Conservation (phyloP, 2,797 vertebrate species). For the Rhadinocentrus ornatus region DNA sequence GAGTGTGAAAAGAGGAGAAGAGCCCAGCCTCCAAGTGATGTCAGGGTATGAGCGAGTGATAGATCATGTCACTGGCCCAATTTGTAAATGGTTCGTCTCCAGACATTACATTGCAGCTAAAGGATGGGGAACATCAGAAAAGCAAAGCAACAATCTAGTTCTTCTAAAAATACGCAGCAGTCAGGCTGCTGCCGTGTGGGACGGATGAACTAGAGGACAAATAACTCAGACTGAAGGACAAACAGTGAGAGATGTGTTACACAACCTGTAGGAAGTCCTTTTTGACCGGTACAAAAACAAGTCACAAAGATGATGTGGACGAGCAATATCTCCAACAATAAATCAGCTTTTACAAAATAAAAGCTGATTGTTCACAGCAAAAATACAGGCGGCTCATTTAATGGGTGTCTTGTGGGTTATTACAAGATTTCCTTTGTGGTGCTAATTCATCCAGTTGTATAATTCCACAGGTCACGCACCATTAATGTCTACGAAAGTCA, state of each 20-base stretch:
- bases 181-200: conserved; percentile 36
- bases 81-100: conserved; percentile 62
- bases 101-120: conserved; percentile 47
- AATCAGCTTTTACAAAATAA: conserved; percentile 23
- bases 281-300: conserved; percentile 19
- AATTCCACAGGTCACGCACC: conserved; percentile 48
- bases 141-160: conserved; percentile 58
- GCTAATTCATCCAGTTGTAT: conserved; percentile 30
- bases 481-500: conserved; percentile 37
- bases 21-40: conserved; percentile 22
- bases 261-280: conserved; percentile 40
- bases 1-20: conserved; percentile 3
- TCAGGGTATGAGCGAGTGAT: conserved; percentile 42
- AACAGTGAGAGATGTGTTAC: conserved; percentile 17
- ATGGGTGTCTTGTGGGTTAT: conserved; percentile 33
- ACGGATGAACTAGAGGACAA: conserved; percentile 31
- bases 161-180: conserved; percentile 65
- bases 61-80: conserved; percentile 46
- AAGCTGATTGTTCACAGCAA: conserved; percentile 18
- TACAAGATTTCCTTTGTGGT: conserved; percentile 26
- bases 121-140: conserved; percentile 45
- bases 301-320: conserved; percentile 1
- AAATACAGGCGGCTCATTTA: conserved; percentile 26
- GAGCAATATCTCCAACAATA: conserved; percentile 8
- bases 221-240: conserved; percentile 19